Evolutionary conservation across 2,113 vertebrate genomes (phyloP).

Genomic region (Ploceus nigricollis): DNA sequence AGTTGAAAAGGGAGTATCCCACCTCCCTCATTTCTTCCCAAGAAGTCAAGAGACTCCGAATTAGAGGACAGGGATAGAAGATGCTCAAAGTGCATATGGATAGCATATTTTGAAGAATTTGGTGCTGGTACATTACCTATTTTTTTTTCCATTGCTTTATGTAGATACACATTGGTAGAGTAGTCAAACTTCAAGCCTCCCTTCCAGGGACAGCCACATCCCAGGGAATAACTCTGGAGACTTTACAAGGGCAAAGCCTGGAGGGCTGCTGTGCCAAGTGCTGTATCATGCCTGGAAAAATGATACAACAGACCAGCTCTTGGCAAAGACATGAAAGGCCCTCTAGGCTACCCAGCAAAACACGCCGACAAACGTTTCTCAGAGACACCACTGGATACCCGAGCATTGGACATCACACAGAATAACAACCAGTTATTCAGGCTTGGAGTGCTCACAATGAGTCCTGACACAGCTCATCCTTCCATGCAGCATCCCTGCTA

Average conservation of each 20-base stretch:
- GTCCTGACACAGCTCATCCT: not conserved
- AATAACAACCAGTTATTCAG: not conserved
- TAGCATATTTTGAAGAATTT: not conserved
- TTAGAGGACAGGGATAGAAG: not conserved
- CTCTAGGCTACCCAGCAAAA: not conserved
- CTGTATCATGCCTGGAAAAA: not conserved
- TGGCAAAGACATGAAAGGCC: not conserved
- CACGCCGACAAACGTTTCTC: not conserved
- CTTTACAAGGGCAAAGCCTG: not conserved
- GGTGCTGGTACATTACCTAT: not conserved
- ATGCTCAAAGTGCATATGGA: not conserved
- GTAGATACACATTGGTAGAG: not conserved
- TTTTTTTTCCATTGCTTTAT: not conserved
- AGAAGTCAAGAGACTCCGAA: not conserved
- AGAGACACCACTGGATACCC: not conserved
- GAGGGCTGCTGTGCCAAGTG: not conserved
- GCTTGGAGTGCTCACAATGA: fast-evolving
- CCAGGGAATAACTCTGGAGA: not conserved
- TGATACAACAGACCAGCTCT: not conserved
- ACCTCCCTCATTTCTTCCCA: not conserved
- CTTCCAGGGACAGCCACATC: not conserved
- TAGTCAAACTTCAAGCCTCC: not conserved
- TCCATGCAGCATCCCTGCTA: not conserved
- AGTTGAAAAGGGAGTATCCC: not conserved
- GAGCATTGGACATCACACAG: fast-evolving